Conservation (phyloP, 92 coral and sea anemone species). For the Chrysogorgia sp. region DNA sequence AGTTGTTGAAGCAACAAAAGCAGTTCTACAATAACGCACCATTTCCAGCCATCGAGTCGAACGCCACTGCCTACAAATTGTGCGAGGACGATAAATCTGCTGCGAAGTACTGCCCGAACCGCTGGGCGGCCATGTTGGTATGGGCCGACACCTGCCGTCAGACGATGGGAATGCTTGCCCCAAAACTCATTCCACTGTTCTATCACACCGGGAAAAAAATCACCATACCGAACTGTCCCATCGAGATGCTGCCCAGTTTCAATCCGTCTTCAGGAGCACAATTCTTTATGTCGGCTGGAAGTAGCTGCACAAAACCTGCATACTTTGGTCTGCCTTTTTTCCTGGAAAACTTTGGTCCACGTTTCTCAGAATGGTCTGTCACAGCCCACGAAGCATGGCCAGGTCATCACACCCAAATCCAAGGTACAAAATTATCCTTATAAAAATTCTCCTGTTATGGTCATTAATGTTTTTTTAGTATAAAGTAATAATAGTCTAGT, state of each 20-base stretch:
- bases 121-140: constrained; percentile 44
- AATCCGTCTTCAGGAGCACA: constrained; percentile 95
- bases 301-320: constrained; percentile 58
- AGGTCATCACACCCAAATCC: constrained; percentile 92
- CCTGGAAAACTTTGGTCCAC: constrained; percentile 79
- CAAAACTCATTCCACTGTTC: constrained; percentile 74
- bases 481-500: no score
- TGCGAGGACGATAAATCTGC: constrained; percentile 70
- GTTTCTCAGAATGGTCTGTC: constrained; percentile 93
- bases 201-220: constrained; percentile 78
- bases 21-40: constrained; percentile 82
- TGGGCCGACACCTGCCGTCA: constrained; percentile 74
- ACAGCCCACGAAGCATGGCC: constrained; percentile 93
- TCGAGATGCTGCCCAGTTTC: constrained; percentile 86
- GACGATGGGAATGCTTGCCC: constrained; percentile 83
- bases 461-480: no score
- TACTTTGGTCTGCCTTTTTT: constrained; percentile 88
- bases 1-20: constrained; percentile 57
- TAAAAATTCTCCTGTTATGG: no score
- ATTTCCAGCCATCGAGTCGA: constrained; percentile 84
- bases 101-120: constrained; percentile 69
- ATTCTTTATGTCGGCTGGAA: constrained; percentile 57
- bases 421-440: no score
- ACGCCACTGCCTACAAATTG: constrained; percentile 71
- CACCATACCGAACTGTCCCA: constrained; percentile 90